Evolutionary conservation across 2,797 vertebrate species (phyloP).

Genomic region (Sternotherus odoratus): DNA sequence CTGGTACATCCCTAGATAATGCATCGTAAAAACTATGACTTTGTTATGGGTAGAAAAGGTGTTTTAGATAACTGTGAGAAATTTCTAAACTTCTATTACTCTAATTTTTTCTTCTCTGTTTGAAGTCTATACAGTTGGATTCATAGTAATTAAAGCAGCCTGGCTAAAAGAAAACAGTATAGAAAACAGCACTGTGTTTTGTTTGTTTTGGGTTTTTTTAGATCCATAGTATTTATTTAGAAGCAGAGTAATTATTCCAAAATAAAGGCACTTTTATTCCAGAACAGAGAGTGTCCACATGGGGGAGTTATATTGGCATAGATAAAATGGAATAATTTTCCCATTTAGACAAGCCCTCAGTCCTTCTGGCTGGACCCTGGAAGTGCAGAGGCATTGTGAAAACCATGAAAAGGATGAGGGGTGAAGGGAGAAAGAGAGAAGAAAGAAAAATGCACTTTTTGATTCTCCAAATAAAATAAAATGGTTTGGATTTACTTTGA

Average conservation of each 20-base stretch:
- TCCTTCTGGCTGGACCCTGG: not conserved
- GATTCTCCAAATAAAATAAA: not conserved
- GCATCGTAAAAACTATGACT: not conserved
- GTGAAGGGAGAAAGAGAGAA: not conserved
- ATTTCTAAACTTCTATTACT: not conserved
- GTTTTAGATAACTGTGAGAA: not conserved
- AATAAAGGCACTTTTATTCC: not conserved
- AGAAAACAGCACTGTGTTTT: not conserved
- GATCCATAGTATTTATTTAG: not conserved
- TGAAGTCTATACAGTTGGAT: not conserved
- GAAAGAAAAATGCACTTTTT: not conserved
- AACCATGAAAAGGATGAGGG: not conserved
- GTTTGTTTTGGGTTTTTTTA: not conserved
- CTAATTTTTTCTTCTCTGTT: not conserved
- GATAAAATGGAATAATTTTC: not conserved
- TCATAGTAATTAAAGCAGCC: not conserved
- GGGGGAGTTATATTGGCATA: not conserved
- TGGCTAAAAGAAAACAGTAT: not conserved
- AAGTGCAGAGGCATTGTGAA: not conserved
- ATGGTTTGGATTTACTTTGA: not conserved
- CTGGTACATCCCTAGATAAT: not conserved
- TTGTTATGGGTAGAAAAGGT: not conserved
- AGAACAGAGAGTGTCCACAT: not conserved
- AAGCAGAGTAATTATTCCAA: not conserved
- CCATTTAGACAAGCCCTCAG: not conserved